Conservation (phyloP, 2,888 invertebrate species). For the Tiliacea citrago region DNA sequence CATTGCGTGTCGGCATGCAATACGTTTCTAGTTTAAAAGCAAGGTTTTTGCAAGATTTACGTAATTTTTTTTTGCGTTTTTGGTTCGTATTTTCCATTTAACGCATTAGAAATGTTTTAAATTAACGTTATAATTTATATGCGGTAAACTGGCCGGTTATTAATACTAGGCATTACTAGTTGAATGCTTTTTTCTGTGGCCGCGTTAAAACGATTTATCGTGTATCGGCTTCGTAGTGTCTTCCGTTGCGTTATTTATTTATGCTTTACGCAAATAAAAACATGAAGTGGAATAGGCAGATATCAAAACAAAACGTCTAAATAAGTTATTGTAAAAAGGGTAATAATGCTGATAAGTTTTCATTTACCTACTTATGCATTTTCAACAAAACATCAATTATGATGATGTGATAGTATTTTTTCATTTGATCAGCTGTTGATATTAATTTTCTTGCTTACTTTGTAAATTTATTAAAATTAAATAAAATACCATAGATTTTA, state of each 20-base stretch:
- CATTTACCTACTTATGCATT: background rate
- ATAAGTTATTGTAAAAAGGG: conserved; percentile 13
- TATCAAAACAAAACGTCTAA: conserved; percentile 20
- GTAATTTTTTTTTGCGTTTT: conserved; percentile 55
- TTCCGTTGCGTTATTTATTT: conserved; percentile 43
- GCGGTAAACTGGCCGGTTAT: conserved; percentile 48
- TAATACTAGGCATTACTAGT: conserved; percentile 48
- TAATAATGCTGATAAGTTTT: conserved; percentile 30
- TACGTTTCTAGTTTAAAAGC: conserved; percentile 61
- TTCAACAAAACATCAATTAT: background rate
- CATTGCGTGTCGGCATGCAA: conserved; percentile 68
- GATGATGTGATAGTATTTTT: background rate
- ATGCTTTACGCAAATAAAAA: conserved; percentile 20
- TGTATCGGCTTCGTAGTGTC: conserved; percentile 38
- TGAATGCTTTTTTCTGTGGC: conserved; percentile 35
- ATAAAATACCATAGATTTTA: background rate
- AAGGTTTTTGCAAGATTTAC: conserved; percentile 66
- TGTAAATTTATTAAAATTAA: background rate
- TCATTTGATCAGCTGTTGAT: background rate
- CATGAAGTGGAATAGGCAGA: conserved; percentile 6
- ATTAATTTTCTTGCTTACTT: background rate
- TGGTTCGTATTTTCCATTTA: conserved; percentile 57
- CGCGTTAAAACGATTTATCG: conserved; percentile 37
- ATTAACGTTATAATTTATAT: conserved; percentile 60
- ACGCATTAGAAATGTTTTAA: conserved; percentile 62